These are phyloP conservation scores for Luidia sarsii DNA, from an alignment of 53 echinoderm and acorn worm genomes.

Conservation along the genomic window DNA sequence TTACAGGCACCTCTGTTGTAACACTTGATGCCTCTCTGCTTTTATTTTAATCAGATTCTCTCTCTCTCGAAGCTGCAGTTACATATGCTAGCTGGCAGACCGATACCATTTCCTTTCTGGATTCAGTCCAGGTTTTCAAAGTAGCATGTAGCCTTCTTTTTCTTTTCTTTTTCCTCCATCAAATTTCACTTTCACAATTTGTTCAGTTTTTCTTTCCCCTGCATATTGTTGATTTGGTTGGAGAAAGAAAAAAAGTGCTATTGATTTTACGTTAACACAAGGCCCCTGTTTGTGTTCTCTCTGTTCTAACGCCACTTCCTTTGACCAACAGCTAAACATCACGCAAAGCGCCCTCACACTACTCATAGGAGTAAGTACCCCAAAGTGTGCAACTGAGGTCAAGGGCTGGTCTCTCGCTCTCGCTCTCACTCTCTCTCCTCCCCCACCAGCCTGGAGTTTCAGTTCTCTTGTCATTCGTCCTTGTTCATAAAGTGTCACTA, in stretches of 20 bases:
- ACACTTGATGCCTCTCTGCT: too few relatives aligned
- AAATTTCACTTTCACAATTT: background rate
- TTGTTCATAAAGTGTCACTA: background rate
- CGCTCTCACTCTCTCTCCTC: too few relatives aligned
- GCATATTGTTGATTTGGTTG: background rate
- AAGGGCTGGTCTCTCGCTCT: too few relatives aligned
- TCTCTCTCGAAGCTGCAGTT: too few relatives aligned
- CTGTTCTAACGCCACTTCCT: constrained; percentile 44
- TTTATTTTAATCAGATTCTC: too few relatives aligned
- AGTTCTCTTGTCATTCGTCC: constrained; percentile 13
- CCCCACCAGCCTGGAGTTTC: background rate
- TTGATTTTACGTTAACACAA: constrained; percentile 45
- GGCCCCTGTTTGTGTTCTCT: constrained; percentile 33
- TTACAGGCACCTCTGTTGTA: too few relatives aligned
- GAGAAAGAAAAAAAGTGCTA: background rate
- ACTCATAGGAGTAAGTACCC: constrained; percentile 52
- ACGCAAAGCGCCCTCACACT: constrained; percentile 46
- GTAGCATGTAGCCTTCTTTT: background rate
- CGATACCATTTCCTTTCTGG: too few relatives aligned
- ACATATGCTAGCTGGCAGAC: too few relatives aligned
- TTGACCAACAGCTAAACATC: constrained; percentile 55
- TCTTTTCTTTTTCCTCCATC: background rate
- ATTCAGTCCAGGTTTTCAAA: too few relatives aligned
- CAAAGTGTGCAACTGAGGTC: background rate
- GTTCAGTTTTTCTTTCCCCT: too few relatives aligned